Evolutionary conservation across 37 sponge, comb jelly and placozoan genomes (phyloP), one percentile per base, ranked within the genome.

Genomic region (Eunapius fragilis): DNA sequence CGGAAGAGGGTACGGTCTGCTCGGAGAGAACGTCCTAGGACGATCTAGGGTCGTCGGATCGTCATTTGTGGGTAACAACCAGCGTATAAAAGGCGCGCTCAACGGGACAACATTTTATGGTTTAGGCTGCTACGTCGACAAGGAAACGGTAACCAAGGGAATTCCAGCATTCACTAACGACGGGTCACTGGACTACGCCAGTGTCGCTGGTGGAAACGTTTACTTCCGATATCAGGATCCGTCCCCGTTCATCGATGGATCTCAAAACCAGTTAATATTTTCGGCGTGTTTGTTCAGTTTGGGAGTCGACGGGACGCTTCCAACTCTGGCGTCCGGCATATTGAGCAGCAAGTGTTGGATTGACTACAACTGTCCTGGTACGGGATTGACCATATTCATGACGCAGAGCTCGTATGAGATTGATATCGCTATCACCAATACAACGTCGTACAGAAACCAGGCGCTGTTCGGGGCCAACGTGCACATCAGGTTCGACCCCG

Each of bases 1-100:
- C 67, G 58, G 80, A 14, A 26, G 31, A 23, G 80, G 80, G 24
- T 49, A 79, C 58, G 80, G 80, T 26, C 80, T 79, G 28, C 2
- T 79, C 2, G 67, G 49, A 17, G 13, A 10, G 31, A 79, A 79
- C 22, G 27, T 79, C 11, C 10, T 79, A 28, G 80, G 80, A 49
- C n/a, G 58, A 50, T 79, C 80, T 17, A 23, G 9, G 13, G 24
- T 79, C 26, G 0, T 6, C 5, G 23, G 22, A 9, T 79, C 80
- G 10, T 4, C 26, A 50, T 79, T 79, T 67, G 31, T 45, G 23
- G 41, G 25, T 68, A 79, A 49, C 19, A 79, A 79, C 58, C 58
- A 58, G 17, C 14, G 6, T 58, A 2, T 58, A 19, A 58, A 58
- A 58, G 14, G 19, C 22, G 2, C 14, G 58, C 58, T 58, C 1